Conservation (phyloP, 1,140 invertebrate species). For the Delia radicum region DNA sequence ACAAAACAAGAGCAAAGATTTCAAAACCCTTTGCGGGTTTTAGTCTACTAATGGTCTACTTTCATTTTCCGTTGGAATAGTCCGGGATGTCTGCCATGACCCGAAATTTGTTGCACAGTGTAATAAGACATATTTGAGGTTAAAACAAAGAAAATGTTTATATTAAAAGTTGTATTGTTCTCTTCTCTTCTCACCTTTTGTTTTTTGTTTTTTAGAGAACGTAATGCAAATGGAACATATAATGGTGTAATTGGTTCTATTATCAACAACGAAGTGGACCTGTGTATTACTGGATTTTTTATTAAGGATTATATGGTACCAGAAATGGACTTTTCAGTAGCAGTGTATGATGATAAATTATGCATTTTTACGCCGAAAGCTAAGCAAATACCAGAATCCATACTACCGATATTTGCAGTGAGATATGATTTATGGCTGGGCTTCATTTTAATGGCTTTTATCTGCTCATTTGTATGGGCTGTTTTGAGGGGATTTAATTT, state of each 20-base stretch:
- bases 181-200: too few relatives aligned
- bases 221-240: slow-evolving; percentile 44
- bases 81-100: too few relatives aligned
- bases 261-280: slow-evolving; percentile 42
- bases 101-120: too few relatives aligned
- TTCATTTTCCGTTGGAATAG: too few relatives aligned
- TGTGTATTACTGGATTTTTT: slow-evolving; percentile 55
- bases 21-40: too few relatives aligned
- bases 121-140: too few relatives aligned
- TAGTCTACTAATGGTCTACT: too few relatives aligned
- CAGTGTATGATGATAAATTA: slow-evolving; percentile 53
- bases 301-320: slow-evolving; percentile 54
- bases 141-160: too few relatives aligned
- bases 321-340: slow-evolving; percentile 50
- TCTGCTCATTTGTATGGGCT: slow-evolving; percentile 41
- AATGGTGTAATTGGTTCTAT: slow-evolving; percentile 54
- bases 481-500: slow-evolving; percentile 24
- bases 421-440: slow-evolving; percentile 48
- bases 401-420: slow-evolving; percentile 52
- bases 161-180: too few relatives aligned
- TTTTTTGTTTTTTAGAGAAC: slow-evolving; percentile 40
- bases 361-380: slow-evolving; percentile 56
- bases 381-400: slow-evolving; percentile 51
- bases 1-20: too few relatives aligned
- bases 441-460: slow-evolving; percentile 40